Conservation (phyloP, 2,797 vertebrate species). For the Esox masquinongy region DNA sequence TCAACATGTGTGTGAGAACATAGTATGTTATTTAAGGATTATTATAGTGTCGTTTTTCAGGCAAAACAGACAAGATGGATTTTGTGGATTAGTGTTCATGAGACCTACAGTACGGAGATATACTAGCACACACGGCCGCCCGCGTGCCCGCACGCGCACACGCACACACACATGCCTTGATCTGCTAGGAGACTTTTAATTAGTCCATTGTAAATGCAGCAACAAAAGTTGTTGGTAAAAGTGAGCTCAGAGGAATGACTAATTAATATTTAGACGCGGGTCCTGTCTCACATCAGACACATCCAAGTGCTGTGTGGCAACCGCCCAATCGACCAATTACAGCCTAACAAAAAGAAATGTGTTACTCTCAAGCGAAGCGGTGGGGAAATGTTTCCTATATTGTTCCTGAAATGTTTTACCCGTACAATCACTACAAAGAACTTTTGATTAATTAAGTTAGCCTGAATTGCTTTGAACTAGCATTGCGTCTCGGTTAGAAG, state of each 20-base stretch:
- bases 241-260: too few relatives aligned
- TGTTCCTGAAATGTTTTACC: not conserved
- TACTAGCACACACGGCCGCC: not conserved
- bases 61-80: not conserved
- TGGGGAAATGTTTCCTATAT: not conserved
- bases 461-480: too few relatives aligned
- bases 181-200: not conserved
- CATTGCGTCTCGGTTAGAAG: too few relatives aligned
- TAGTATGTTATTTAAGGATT: too few relatives aligned
- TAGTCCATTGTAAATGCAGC: too few relatives aligned
- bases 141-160: not conserved
- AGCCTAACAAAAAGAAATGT: not conserved
- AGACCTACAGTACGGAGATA: not conserved
- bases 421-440: not conserved
- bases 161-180: not conserved
- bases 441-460: not conserved
- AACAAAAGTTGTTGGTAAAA: too few relatives aligned
- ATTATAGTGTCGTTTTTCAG: too few relatives aligned
- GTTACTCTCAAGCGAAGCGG: not conserved
- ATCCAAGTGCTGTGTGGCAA: not conserved
- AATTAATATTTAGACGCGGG: too few relatives aligned
- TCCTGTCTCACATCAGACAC: too few relatives aligned
- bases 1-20: too few relatives aligned
- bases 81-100: conserved; percentile 3
- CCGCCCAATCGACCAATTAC: not conserved